A percentile compares a stretch with the other conserved stretches of the same genome.
Evolutionary conservation across 2,797 vertebrate species (phyloP).

Genomic region (Karalla daura): DNA sequence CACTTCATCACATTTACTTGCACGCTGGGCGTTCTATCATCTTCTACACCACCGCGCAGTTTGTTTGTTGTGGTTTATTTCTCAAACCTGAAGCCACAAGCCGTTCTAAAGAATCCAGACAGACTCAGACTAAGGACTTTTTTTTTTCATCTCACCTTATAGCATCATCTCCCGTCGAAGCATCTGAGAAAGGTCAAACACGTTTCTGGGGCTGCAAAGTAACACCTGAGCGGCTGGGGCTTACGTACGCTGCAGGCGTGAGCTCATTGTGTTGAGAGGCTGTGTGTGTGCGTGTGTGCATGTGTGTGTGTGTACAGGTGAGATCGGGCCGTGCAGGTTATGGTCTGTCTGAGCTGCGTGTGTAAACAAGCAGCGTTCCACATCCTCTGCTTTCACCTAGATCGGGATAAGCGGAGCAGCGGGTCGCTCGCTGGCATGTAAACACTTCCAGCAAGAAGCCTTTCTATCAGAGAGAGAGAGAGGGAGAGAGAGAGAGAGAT

Average conservation of each 20-base stretch:
- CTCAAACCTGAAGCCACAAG: background rate
- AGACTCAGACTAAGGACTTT: background rate
- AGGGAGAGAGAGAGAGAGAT: background rate
- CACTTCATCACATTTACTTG: background rate
- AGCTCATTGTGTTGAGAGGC: background rate
- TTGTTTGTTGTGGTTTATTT: background rate
- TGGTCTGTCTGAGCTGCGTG: constrained; percentile 48
- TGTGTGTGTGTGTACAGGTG: constrained; percentile 32
- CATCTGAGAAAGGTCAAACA: constrained; percentile 22
- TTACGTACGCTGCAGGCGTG: background rate
- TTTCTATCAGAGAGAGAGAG: constrained; percentile 31
- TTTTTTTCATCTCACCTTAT: background rate
- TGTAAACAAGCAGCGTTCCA: constrained; percentile 65
- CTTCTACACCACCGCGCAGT: background rate
- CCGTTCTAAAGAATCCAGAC: background rate
- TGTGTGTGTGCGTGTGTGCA: too few relatives aligned
- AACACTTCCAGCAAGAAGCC: constrained; percentile 31
- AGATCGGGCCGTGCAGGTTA: constrained; percentile 49
- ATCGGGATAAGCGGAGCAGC: constrained; percentile 40
- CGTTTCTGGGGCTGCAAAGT: constrained; percentile 22
- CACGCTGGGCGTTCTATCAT: background rate
- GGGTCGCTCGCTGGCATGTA: constrained; percentile 22
- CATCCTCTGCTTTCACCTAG: constrained; percentile 57
- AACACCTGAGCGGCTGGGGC: constrained; percentile 21
- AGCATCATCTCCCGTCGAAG: background rate